phyloP scores from a whole-genome alignment of 2,797 vertebrate genomes.

The Crenichthys baileyi region DNA sequence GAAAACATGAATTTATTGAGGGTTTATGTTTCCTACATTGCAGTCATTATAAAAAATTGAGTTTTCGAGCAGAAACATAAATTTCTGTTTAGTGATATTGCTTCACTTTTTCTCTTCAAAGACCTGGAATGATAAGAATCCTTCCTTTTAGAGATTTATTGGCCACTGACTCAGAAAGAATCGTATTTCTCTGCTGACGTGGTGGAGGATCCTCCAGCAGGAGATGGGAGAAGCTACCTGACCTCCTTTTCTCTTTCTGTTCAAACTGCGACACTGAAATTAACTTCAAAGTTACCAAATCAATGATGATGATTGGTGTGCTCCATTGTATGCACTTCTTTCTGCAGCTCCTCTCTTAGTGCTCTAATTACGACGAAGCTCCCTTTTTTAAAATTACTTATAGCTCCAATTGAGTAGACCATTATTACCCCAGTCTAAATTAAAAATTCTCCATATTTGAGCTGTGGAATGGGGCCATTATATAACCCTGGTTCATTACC shows the following conservation, averaged over 20 bases:
- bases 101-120: too few relatives aligned
- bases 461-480: constrained; percentile 57
- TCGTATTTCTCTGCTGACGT: not conserved
- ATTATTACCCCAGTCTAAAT: constrained; percentile 64
- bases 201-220: not conserved
- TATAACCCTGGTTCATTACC: constrained; percentile 66
- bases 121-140: not conserved
- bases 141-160: not conserved
- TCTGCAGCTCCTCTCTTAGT: constrained; percentile 18
- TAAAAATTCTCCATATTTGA: constrained; percentile 62
- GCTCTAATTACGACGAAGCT: constrained; percentile 42
- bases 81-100: too few relatives aligned
- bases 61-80: too few relatives aligned
- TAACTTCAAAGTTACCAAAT: not conserved
- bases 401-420: constrained; percentile 36
- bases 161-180: not conserved
- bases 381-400: constrained; percentile 55
- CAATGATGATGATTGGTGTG: not conserved
- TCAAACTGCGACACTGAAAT: not conserved
- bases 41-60: too few relatives aligned
- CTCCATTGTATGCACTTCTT: not conserved
- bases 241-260: not conserved
- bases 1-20: not conserved
- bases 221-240: not conserved
- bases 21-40: not conserved